phyloP scores from a whole-genome alignment of 1,140 invertebrate species.

The Ceratina calcarata region DNA sequence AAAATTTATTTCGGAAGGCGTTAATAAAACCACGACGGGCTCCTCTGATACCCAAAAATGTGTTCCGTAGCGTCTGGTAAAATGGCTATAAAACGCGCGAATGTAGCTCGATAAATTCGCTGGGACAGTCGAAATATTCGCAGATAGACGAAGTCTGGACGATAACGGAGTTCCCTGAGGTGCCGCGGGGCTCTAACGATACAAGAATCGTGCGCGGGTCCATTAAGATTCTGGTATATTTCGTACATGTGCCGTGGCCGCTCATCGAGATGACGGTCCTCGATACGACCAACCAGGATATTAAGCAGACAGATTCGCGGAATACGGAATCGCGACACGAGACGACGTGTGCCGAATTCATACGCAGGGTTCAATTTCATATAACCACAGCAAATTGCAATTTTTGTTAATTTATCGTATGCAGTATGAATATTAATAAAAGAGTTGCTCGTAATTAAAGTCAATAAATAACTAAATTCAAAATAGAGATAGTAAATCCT shows the following conservation, averaged over 20 bases:
- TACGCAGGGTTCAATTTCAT: too few relatives aligned
- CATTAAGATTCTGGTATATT: conserved; percentile 52
- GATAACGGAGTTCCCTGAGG: background rate
- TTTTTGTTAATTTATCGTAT: too few relatives aligned
- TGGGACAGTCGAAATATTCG: background rate
- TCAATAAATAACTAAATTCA: too few relatives aligned
- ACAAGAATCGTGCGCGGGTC: conserved; percentile 13
- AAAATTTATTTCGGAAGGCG: too few relatives aligned
- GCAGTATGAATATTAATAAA: too few relatives aligned
- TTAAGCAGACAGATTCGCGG: conserved; percentile 41
- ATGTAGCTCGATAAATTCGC: conserved; percentile 1
- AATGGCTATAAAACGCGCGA: conserved; percentile 35
- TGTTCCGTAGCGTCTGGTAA: background rate
- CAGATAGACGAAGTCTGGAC: background rate
- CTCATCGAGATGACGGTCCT: conserved; percentile 58
- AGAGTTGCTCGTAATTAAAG: too few relatives aligned
- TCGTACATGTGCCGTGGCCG: conserved; percentile 31
- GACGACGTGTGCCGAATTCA: conserved; percentile 61
- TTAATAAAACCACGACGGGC: background rate
- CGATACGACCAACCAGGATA: conserved; percentile 51
- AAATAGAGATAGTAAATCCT: too few relatives aligned
- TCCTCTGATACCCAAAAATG: too few relatives aligned
- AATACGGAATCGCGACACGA: conserved; percentile 63
- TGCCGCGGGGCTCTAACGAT: conserved; percentile 16
- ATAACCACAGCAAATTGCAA: too few relatives aligned